These are phyloP conservation scores for Cricetomys ansorgei DNA, from an alignment of 2,113 vertebrate species.

Conservation along the genomic window DNA sequence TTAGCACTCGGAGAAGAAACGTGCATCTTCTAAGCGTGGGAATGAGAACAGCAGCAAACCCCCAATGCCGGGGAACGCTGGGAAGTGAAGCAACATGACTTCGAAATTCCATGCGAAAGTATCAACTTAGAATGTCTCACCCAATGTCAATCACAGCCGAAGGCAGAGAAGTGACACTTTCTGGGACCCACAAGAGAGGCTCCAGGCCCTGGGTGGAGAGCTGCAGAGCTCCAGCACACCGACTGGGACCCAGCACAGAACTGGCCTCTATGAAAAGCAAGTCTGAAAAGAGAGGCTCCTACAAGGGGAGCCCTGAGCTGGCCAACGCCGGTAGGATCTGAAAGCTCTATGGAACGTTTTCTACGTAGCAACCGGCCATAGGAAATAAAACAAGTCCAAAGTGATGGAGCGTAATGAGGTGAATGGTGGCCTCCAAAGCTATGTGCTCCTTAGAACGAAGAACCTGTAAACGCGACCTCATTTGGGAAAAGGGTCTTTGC, in stretches of 20 bases:
- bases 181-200: neutral
- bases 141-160: neutral
- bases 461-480: neutral
- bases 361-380: neutral
- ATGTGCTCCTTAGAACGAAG: neutral
- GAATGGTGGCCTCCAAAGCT: neutral
- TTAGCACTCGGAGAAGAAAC: neutral
- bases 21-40: neutral
- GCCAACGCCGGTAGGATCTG: neutral
- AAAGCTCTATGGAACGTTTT: neutral
- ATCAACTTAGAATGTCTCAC: neutral
- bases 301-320: neutral
- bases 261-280: neutral
- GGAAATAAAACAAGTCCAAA: conserved; percentile 18
- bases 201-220: neutral
- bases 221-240: accelerated
- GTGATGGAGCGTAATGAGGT: neutral
- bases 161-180: neutral
- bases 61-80: accelerated
- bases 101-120: neutral
- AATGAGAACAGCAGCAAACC: neutral
- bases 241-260: neutral
- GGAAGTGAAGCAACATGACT: neutral
- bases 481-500: neutral
- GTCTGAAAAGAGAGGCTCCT: neutral